These are phyloP conservation scores for Pterostichus niger DNA, from an alignment of 2,888 invertebrate species.

Conservation along the genomic window DNA sequence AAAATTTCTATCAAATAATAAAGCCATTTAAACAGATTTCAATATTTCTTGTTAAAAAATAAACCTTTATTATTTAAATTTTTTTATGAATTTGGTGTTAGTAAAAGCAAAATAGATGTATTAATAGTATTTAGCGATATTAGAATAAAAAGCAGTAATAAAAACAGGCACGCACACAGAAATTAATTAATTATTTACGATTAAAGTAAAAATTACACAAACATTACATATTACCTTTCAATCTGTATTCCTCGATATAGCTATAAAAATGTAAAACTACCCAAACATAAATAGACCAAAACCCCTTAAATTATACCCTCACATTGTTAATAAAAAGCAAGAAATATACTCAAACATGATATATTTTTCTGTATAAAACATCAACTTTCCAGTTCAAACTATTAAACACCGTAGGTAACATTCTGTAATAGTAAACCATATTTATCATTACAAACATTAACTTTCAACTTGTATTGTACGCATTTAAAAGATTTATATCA, in stretches of 20 bases:
- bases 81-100: neutral
- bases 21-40: no score
- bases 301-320: slow-evolving; percentile 7
- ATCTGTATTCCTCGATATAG: slow-evolving; percentile 21
- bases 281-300: slow-evolving; percentile 3
- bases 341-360: slow-evolving; percentile 60
- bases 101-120: neutral
- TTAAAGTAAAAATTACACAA: slow-evolving; percentile 7
- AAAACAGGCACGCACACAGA: neutral
- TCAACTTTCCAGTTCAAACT: slow-evolving; percentile 66
- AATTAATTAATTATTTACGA: slow-evolving; percentile 20
- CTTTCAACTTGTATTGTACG: slow-evolving; percentile 35
- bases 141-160: slow-evolving; percentile 24
- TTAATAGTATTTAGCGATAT: neutral
- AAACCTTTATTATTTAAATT: neutral
- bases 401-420: slow-evolving; percentile 57
- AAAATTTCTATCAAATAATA: no score
- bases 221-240: slow-evolving; percentile 51
- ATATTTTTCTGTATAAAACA: slow-evolving; percentile 67
- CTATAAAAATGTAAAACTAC: slow-evolving; percentile 29
- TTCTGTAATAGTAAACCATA: slow-evolving; percentile 55
- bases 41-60: no score
- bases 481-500: slow-evolving; percentile 32
- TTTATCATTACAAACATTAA: slow-evolving; percentile 59
- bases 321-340: slow-evolving; percentile 32